Evolutionary conservation across 1,140 invertebrate species (phyloP), one percentile per base, ranked within the genome.

Genomic region (Dysdera silvatica): DNA sequence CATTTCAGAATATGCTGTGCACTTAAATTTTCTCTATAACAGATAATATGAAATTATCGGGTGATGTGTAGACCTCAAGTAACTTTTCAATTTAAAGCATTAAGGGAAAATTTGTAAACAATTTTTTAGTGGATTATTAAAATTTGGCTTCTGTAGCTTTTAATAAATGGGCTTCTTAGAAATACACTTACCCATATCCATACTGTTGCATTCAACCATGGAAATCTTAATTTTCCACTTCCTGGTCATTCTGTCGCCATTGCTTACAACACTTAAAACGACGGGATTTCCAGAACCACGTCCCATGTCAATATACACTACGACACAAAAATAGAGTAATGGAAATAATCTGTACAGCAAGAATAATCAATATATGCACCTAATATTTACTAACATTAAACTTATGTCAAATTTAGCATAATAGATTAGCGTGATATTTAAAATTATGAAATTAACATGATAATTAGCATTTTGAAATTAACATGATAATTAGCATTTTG

Each of bases 251-350:
- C 79, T 71, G 8, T 83, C 82, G 0, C 80, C 74, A 0, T 78
- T 70, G 3, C 82, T 84, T 2, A 85, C 85, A 29, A 82, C 82
- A 16, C 89, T 80, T 0, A 83, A 80, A 8, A 89, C 73, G 59
- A 76, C 85, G 87, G 26, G 84, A 85, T 37, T 80, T 78, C 1
- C 87, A 84, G 2, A 84, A 73, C 1, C 69, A 10, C 70, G 56
- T n/a, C 87, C 87, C 7, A 87, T 86, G 70, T 89, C 87, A 23
- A 91, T 80, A 72, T 90, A 91, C 83, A 91, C 88, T 91, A 70
- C 26, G 77, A 73, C 69, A 43, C 23, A 41, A 62, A 33, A 43
- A 43, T 16, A 1, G 20, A 40, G 37, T 20, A 40, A 40, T 16
- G 37, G 20, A 40, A 40, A 40, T n/a, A n/a, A n/a, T n/a, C n/a